Percentiles rank a stretch among this genome's conserved stretches.
phyloP scores from a whole-genome alignment of 1,140 invertebrate species.

The Drosophila trapezifrons region DNA sequence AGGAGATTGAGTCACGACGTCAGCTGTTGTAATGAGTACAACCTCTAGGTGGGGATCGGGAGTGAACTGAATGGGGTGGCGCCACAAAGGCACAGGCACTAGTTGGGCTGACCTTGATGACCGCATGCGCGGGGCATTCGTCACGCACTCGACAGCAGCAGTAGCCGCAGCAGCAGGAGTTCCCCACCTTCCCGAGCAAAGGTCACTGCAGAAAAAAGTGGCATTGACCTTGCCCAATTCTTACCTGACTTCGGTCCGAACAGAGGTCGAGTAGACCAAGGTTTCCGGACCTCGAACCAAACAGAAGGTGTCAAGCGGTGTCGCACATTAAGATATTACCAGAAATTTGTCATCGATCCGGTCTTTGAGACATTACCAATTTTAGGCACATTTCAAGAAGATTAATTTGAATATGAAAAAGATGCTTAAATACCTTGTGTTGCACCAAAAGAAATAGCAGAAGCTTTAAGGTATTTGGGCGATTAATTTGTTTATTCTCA shows the following conservation, averaged over 20 bases:
- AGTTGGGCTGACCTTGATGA: slow-evolving; percentile 61
- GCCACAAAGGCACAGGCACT: slow-evolving; percentile 14
- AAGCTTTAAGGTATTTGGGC: not conserved
- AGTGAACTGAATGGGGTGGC: not conserved
- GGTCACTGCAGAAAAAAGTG: slow-evolving; percentile 26
- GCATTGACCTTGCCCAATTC: slow-evolving; percentile 62
- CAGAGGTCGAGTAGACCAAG: slow-evolving; percentile 6
- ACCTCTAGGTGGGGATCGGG: slow-evolving; percentile 8
- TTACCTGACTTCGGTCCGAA: slow-evolving; percentile 13
- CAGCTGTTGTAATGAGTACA: slow-evolving; percentile 55
- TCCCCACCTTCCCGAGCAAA: slow-evolving; percentile 10
- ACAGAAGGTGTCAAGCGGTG: slow-evolving; percentile 29
- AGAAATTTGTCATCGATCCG: slow-evolving; percentile 11
- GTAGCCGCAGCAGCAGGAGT: slow-evolving; percentile 20
- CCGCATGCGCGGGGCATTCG: slow-evolving; percentile 73
- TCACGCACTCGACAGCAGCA: slow-evolving; percentile 41
- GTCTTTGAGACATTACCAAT: slow-evolving; percentile 1
- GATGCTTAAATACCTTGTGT: not conserved
- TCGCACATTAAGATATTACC: slow-evolving; percentile 13
- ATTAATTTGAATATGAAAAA: slow-evolving; percentile 7
- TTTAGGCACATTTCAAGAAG: not conserved
- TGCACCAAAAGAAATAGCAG: not conserved
- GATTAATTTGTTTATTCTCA: not conserved
- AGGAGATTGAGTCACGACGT: slow-evolving; percentile 70
- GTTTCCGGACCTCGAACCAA: slow-evolving; percentile 5